Conservation (phyloP, 1,140 invertebrate species). For the Cataglyphis hispanica region DNA sequence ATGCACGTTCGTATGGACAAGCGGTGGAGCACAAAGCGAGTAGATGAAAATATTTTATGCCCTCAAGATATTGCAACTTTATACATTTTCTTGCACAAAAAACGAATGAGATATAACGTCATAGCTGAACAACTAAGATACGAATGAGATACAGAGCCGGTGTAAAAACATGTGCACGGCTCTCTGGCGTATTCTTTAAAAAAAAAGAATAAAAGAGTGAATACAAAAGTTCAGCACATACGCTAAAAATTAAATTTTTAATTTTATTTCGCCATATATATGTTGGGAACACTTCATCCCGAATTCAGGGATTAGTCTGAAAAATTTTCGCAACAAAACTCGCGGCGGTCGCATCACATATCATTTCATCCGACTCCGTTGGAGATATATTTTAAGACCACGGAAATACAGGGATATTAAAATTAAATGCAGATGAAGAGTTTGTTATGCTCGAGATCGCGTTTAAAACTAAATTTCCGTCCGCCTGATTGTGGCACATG, state of each 20-base stretch:
- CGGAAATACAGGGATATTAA: background rate
- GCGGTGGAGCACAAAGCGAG: background rate
- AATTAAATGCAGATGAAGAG: background rate
- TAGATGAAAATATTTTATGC: constrained; percentile 28
- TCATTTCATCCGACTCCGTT: background rate
- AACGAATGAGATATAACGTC: background rate
- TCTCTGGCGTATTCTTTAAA: background rate
- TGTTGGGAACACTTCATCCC: background rate
- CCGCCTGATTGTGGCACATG: background rate
- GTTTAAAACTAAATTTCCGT: constrained; percentile 8
- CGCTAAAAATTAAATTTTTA: background rate
- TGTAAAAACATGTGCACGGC: background rate
- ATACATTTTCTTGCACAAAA: background rate
- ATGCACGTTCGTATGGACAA: background rate
- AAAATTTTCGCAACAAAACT: background rate
- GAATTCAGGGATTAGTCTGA: background rate
- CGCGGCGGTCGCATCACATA: background rate
- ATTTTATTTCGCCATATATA: background rate
- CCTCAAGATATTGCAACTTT: constrained; percentile 21
- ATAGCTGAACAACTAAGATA: no score
- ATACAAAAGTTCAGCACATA: background rate
- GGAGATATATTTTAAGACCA: background rate
- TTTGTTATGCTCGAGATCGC: background rate
- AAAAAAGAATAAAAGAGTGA: background rate
- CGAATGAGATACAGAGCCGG: background rate